Evolutionary conservation across 92 coral and sea anemone genomes (phyloP), one percentile per base, ranked within the genome.

Genomic region (Pocillopora grandis): DNA sequence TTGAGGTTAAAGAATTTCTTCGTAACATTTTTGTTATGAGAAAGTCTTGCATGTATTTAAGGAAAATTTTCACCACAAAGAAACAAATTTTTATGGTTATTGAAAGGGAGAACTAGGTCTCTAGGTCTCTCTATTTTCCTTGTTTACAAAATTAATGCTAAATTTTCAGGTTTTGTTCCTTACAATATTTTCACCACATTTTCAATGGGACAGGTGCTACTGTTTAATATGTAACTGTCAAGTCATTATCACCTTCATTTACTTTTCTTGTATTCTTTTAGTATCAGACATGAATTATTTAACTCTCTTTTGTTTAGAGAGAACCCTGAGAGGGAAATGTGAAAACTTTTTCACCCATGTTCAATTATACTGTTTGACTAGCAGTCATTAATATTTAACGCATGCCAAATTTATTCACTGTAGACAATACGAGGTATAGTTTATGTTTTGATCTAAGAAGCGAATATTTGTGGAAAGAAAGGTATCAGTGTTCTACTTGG

Each of bases 191-290:
- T 42, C 52, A 42, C 52, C 52, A 42, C 8, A 7, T 42, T 42
- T 42, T 42, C 52, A 42, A 42, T 3, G 52, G 5, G 52, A 42
- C 52, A 42, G 52, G 52, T 42, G 52, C 52, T 42, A 42, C 6
- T 42, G 52, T 42, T 42, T 42, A 1, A 27, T 27, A 65, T 70
- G 19, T 70, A 35, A 37, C 56, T 35, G 75, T 37, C 42, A 13
- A 14, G 75, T 36, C 21, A 70, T 70, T 70, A 70, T 36, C 75
- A 70, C 55, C 19, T 70, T 55, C 75, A 35, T 70, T 70, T 70
- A 49, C 36, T 55, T 21, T 70, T 69, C 20, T 70, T 55, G 42
- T 55, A 12, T 70, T 69, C 20, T 69, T 35, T 36, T 69, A 36
- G 18, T 69, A 20, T 1, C 75, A 36, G 13, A 4, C 35, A 33